Evolutionary conservation across 2,888 invertebrate genomes (phyloP).

Genomic region (Rhagophthalmus giganteus): DNA sequence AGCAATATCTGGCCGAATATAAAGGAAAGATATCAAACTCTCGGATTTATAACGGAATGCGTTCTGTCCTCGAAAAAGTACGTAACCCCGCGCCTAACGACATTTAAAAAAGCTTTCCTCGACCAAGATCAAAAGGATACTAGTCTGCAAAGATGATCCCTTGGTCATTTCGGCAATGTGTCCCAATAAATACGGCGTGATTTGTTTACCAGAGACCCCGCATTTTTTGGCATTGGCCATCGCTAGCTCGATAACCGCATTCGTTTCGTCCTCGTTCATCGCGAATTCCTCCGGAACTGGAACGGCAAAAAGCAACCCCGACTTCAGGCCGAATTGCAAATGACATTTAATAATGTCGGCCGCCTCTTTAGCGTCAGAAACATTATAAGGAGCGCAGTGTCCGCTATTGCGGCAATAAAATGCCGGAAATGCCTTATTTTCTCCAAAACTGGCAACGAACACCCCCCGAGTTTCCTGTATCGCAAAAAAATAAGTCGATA

Average conservation of each 20-base stretch:
- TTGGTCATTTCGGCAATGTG: conserved; percentile 77
- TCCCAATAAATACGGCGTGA: conserved; percentile 89
- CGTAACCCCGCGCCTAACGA: too few species aligned
- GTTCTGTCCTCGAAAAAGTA: too few species aligned
- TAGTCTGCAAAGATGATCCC: conserved; percentile 82
- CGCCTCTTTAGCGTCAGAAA: conserved; percentile 66
- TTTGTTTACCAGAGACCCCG: conserved; percentile 77
- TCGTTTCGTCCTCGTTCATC: conserved; percentile 64
- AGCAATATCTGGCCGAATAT: conserved; percentile 84
- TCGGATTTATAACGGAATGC: too few species aligned
- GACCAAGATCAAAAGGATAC: conserved; percentile 65
- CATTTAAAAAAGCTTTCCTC: not conserved
- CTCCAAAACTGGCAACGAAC: conserved; percentile 78
- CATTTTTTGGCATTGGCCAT: conserved; percentile 62
- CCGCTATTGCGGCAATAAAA: conserved; percentile 87
- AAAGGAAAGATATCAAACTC: too few species aligned
- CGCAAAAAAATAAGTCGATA: conserved; percentile 17
- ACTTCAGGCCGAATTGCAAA: conserved; percentile 60
- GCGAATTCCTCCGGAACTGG: conserved; percentile 80
- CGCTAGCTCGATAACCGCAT: conserved; percentile 72
- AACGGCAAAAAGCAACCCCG: conserved; percentile 85
- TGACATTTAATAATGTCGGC: conserved; percentile 68
- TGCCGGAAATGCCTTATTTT: conserved; percentile 81
- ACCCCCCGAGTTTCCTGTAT: conserved; percentile 92
- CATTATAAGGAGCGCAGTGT: conserved; percentile 70